Evolutionary conservation across 2,113 vertebrate species (phyloP), one percentile per base, ranked within the genome.

Genomic region (Syrmaticus mikado): DNA sequence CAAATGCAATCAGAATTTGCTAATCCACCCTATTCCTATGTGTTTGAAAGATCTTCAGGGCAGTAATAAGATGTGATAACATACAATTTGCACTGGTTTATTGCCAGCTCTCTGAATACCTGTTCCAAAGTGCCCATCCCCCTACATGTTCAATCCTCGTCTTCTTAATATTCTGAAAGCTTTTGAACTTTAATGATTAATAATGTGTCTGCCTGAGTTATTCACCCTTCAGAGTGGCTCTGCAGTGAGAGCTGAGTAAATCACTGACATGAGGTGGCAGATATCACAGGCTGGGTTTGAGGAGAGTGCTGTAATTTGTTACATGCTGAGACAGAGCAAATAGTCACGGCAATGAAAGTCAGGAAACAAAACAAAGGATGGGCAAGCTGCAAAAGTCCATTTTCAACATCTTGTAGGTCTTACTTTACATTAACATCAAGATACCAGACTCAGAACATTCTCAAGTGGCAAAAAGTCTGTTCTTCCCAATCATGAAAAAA

Each of bases 31-130:
- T 65, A 27, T 74, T 46, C n/a, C 41, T 2, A 0, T 61, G 36
- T 77, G 66, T 92, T 61, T 58, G 75, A 86, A 93, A 90, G 38
- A 73, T 85, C 62, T 96, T 38, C 79, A 81, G 87, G 76, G 74
- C 36, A 88, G 43, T 79, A 74, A 93, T 86, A 48, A 78, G 22
- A 41, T 1, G n/a, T 60, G 68, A 89, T 60, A 86, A 68, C 27
- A 58, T 34, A 55, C 58, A 52, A 53, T 78, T 40, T 61, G 62
- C 19, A 61, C 32, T 45, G 25, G 13, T 92, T 92, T 95, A 88
- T 91, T 91, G 52, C 32, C 85, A 87, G 11, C 55, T 50, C 32
- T 87, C 27, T 38, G 18, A 38, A 60, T 28, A 64, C 30, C 21
- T 74, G 57, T 14, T 34, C 40, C n/a, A 41, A 74, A 34, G 36